A percentile compares a stretch with the other conserved stretches of the same genome.
Evolutionary conservation across 2,888 invertebrate genomes (phyloP).

Genomic region (Melieria omissa): DNA sequence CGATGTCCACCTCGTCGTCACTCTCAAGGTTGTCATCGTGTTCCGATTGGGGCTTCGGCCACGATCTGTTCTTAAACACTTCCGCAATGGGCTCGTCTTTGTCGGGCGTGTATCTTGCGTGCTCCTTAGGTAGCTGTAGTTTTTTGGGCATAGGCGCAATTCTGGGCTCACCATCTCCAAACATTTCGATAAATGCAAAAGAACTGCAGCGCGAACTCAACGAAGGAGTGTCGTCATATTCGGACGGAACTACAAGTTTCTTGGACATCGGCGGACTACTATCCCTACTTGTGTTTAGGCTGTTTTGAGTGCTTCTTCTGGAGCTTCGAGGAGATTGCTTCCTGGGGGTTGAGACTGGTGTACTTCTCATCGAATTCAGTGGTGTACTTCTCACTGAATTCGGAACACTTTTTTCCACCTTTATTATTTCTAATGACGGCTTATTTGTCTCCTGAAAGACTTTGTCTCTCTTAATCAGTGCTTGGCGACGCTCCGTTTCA

Average conservation of each 20-base stretch:
- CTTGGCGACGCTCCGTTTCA: slow-evolving; percentile 60
- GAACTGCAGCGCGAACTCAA: slow-evolving; percentile 57
- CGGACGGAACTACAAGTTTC: slow-evolving; percentile 50
- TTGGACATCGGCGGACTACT: slow-evolving; percentile 59
- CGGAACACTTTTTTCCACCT: slow-evolving; percentile 36
- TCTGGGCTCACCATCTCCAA: slow-evolving; percentile 54
- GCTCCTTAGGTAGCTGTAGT: slow-evolving; percentile 51
- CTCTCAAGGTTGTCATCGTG: slow-evolving; percentile 36
- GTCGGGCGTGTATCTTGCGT: slow-evolving; percentile 49
- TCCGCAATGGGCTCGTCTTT: slow-evolving; percentile 50
- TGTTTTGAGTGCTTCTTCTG: slow-evolving; percentile 51
- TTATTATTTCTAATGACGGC: slow-evolving; percentile 32
- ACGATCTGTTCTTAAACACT: slow-evolving; percentile 55
- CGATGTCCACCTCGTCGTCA: slow-evolving; percentile 41
- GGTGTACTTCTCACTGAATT: slow-evolving; percentile 52
- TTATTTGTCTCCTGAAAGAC: slow-evolving; percentile 53
- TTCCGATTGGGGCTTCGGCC: slow-evolving; percentile 52
- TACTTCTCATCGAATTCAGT: slow-evolving; percentile 48
- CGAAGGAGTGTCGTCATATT: slow-evolving; percentile 25
- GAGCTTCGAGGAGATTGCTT: slow-evolving; percentile 39
- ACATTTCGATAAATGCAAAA: slow-evolving; percentile 61
- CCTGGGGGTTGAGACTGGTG: slow-evolving; percentile 44
- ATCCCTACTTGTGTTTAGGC: slow-evolving; percentile 44
- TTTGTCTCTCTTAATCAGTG: slow-evolving; percentile 61
- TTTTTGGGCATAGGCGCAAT: slow-evolving; percentile 60